A percentile compares a stretch with the other conserved stretches of the same genome.
These are phyloP conservation scores for Hormaphis cornu DNA, from an alignment of 1,140 invertebrate species.

Conservation along the genomic window DNA sequence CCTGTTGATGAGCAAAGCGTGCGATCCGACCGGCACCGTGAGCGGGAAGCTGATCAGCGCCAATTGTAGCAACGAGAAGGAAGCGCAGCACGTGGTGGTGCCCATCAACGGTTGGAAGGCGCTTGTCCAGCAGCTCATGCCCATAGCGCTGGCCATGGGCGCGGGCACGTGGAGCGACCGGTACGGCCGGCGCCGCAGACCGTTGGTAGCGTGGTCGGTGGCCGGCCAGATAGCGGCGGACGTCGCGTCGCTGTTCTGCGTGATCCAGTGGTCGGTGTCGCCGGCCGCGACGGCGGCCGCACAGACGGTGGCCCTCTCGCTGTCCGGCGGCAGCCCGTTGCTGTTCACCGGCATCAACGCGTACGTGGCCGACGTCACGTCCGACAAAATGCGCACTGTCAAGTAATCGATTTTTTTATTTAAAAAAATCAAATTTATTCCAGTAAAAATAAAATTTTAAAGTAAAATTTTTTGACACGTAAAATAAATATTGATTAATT, in stretches of 20 bases:
- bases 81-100: slow-evolving; percentile 35
- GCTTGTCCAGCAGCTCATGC: slow-evolving; percentile 35
- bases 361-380: slow-evolving; percentile 14
- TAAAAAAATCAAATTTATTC: too few relatives aligned
- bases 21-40: slow-evolving; percentile 22
- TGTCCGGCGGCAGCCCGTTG: background rate
- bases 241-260: background rate
- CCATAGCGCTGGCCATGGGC: slow-evolving; percentile 36
- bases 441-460: too few relatives aligned
- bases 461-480: too few relatives aligned
- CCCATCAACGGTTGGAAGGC: slow-evolving; percentile 37
- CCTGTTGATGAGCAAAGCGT: slow-evolving; percentile 34
- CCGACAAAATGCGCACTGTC: slow-evolving; percentile 1
- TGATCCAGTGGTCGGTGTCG: slow-evolving; percentile 10
- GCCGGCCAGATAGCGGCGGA: slow-evolving; percentile 24
- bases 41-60: slow-evolving; percentile 2
- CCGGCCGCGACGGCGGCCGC: background rate
- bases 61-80: slow-evolving; percentile 28
- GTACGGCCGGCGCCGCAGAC: slow-evolving; percentile 41
- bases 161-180: slow-evolving; percentile 38
- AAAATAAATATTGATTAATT: too few relatives aligned
- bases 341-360: slow-evolving; percentile 8
- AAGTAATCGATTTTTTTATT: too few relatives aligned
- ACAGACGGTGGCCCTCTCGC: background rate
- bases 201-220: slow-evolving; percentile 43